Percentiles rank a stretch among this genome's conserved stretches.
Evolutionary conservation across 2,797 vertebrate species (phyloP).

Genomic region (Botia almorhae): DNA sequence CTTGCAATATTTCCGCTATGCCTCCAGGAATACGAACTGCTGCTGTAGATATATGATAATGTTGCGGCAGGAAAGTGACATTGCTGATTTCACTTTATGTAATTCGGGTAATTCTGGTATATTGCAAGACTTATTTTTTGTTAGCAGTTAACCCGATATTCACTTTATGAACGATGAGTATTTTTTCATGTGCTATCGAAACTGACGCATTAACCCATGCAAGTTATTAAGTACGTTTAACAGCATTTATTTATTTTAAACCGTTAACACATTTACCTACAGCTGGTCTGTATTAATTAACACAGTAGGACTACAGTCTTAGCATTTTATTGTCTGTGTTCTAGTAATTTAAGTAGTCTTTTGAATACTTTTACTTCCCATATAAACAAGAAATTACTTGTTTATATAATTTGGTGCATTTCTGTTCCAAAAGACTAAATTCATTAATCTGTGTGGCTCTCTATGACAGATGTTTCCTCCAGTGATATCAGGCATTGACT

Average conservation of each 20-base stretch:
- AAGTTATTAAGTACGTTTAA: neutral
- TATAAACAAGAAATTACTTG: neutral
- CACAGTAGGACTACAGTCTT: neutral
- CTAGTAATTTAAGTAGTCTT: no score
- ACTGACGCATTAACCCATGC: neutral
- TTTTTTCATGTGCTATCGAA: neutral
- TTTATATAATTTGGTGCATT: neutral
- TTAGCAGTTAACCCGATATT: neutral
- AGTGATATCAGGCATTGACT: neutral
- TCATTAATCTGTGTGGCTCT: neutral
- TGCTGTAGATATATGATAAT: conserved; percentile 19
- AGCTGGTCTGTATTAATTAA: neutral
- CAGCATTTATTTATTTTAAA: neutral
- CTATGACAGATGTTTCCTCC: conserved; percentile 12
- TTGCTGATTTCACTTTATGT: conserved; percentile 18
- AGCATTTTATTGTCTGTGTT: no score
- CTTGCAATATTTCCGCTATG: conserved; percentile 6
- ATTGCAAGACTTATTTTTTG: neutral
- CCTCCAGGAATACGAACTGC: neutral
- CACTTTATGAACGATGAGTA: neutral
- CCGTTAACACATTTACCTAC: neutral
- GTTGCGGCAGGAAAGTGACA: neutral
- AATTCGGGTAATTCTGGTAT: neutral
- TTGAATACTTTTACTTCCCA: no score
- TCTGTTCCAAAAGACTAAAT: neutral